Evolutionary conservation across 2,888 invertebrate genomes (phyloP).

Genomic region (Pterostichus niger): DNA sequence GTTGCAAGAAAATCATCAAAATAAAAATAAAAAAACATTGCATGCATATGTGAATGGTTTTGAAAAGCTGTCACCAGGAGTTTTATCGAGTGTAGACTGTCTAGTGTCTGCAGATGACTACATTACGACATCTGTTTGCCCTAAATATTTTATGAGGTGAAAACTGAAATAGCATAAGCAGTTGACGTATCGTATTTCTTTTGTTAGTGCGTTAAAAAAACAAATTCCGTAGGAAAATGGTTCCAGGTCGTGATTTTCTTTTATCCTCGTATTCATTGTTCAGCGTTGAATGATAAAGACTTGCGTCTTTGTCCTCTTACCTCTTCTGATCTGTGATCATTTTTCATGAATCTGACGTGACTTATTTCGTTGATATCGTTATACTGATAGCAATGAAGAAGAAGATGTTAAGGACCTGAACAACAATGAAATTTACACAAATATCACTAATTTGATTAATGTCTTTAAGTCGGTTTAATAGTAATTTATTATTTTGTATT

Average conservation of each 20-base stretch:
- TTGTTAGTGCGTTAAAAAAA: constrained; percentile 42
- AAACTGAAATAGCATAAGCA: constrained; percentile 52
- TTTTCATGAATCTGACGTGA: constrained; percentile 42
- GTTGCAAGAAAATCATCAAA: no score
- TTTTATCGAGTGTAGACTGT: constrained; percentile 22
- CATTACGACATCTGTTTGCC: constrained; percentile 23
- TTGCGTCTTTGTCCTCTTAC: constrained; percentile 5
- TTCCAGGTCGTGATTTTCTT: constrained; percentile 28
- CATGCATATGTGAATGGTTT: neutral
- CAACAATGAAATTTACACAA: neutral
- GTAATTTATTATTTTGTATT: no score
- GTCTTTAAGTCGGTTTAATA: neutral
- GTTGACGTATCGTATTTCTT: constrained; percentile 48
- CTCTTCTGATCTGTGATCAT: constrained; percentile 25
- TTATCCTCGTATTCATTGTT: constrained; percentile 44
- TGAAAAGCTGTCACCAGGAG: neutral
- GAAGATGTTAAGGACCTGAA: neutral
- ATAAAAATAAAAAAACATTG: neutral
- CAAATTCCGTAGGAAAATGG: constrained; percentile 43
- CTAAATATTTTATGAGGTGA: constrained; percentile 54
- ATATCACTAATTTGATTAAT: neutral
- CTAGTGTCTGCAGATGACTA: constrained; percentile 9
- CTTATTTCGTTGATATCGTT: neutral
- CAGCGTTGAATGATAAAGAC: constrained; percentile 41
- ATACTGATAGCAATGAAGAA: neutral